phyloP scores from a whole-genome alignment of 2,888 invertebrate species.

The Conistra vaccinii region DNA sequence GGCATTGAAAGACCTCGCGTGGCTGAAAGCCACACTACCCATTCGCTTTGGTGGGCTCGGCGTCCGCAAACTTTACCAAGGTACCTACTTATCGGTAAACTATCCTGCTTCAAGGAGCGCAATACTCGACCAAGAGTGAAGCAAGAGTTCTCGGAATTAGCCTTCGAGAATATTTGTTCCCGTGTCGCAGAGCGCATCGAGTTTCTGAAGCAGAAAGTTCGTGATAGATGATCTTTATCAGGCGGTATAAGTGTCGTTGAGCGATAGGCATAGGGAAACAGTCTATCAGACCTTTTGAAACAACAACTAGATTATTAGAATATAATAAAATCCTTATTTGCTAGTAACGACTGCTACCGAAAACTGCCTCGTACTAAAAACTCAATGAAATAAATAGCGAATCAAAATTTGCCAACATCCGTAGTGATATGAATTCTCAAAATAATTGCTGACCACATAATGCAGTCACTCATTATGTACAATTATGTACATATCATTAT shows the following conservation, averaged over 20 bases:
- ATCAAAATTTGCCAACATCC: slow-evolving; percentile 45
- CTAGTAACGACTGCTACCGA: background rate
- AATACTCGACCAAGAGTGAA: background rate
- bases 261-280: background rate
- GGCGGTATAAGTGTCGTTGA: background rate
- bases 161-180: background rate
- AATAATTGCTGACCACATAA: slow-evolving; percentile 57
- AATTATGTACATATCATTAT: slow-evolving; percentile 65
- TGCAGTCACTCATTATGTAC: slow-evolving; percentile 57
- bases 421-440: slow-evolving; percentile 45
- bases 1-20: no score
- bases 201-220: background rate
- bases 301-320: background rate
- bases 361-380: background rate
- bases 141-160: background rate
- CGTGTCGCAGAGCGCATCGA: background rate
- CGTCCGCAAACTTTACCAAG: no score
- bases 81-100: background rate
- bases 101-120: background rate
- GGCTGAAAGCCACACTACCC: no score
- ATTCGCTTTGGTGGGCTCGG: no score
- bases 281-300: background rate
- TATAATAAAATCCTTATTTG: background rate
- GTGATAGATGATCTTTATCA: background rate
- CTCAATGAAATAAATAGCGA: slow-evolving; percentile 1